Percentiles rank a stretch among this genome's conserved stretches.
These are phyloP conservation scores for Cosmopolites sordidus DNA, from an alignment of 2,888 invertebrate genomes.

Conservation along the genomic window DNA sequence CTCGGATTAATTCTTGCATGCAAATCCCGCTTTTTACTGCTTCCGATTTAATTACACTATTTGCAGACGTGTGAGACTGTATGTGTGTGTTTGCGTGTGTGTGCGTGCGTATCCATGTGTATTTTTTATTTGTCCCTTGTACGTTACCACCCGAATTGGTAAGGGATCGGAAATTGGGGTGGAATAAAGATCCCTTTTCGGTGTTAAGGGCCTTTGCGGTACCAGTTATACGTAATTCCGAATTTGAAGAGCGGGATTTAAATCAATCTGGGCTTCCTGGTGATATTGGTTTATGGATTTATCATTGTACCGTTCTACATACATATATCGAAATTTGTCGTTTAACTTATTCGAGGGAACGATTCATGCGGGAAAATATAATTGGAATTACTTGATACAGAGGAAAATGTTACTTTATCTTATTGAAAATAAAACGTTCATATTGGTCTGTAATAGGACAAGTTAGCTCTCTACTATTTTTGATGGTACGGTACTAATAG, in stretches of 20 bases:
- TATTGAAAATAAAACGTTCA: no score
- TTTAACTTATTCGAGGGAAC: no score
- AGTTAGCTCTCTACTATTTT: no score
- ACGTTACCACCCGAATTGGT: not conserved
- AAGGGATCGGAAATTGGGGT: slow-evolving; percentile 14
- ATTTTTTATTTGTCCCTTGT: not conserved
- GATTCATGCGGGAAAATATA: no score
- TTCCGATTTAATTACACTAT: not conserved
- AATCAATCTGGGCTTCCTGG: slow-evolving; percentile 14
- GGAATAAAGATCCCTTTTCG: slow-evolving; percentile 22
- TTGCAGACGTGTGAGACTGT: not conserved
- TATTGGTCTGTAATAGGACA: no score
- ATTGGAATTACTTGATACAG: no score
- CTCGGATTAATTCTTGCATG: not conserved
- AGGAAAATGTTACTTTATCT: no score
- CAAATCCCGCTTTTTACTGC: not conserved
- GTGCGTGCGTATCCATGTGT: not conserved
- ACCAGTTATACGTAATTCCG: slow-evolving; percentile 21
- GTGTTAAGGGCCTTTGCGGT: slow-evolving; percentile 22
- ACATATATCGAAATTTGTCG: no score
- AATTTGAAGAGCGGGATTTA: slow-evolving; percentile 16
- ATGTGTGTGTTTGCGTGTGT: not conserved
- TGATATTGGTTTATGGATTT: slow-evolving; percentile 14
- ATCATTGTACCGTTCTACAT: slow-evolving; percentile 2
- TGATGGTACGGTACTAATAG: no score